Percentiles rank a stretch among this genome's conserved stretches.
phyloP scores from a whole-genome alignment of 1,140 invertebrate genomes.

The Amphibalanus amphitrite region DNA sequence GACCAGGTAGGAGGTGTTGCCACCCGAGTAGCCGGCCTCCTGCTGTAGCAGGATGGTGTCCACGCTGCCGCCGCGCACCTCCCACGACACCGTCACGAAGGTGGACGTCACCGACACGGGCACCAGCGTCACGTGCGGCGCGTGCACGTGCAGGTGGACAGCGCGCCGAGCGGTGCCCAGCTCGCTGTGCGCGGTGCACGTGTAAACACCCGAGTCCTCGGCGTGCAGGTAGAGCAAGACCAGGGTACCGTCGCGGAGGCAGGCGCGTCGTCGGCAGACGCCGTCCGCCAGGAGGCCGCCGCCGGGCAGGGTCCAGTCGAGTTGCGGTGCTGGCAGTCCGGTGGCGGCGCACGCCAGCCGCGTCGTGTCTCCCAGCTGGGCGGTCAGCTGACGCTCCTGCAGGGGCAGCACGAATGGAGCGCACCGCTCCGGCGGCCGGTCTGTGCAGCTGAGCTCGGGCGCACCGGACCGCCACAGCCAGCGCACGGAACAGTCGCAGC shows the following conservation, averaged over 20 bases:
- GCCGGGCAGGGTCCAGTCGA: not conserved
- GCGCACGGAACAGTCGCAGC: not conserved
- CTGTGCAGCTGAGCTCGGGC: not conserved
- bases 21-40: not conserved
- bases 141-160: not conserved
- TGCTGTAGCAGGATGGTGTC: not conserved
- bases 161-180: not conserved
- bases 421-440: not conserved
- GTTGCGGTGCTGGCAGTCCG: too few relatives aligned
- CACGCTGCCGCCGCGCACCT: not conserved
- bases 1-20: not conserved
- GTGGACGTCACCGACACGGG: not conserved
- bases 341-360: not conserved
- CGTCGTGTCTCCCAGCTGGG: not conserved
- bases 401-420: not conserved
- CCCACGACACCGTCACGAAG: not conserved
- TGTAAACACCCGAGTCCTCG: not conserved
- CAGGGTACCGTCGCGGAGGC: not conserved
- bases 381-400: not conserved
- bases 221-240: not conserved
- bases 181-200: not conserved
- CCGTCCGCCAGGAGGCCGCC: not conserved
- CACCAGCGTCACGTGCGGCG: too few relatives aligned
- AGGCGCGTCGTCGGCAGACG: not conserved
- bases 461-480: not conserved